Evolutionary conservation across 1,140 invertebrate species (phyloP).

Genomic region (Neoseiulus cucumeris): DNA sequence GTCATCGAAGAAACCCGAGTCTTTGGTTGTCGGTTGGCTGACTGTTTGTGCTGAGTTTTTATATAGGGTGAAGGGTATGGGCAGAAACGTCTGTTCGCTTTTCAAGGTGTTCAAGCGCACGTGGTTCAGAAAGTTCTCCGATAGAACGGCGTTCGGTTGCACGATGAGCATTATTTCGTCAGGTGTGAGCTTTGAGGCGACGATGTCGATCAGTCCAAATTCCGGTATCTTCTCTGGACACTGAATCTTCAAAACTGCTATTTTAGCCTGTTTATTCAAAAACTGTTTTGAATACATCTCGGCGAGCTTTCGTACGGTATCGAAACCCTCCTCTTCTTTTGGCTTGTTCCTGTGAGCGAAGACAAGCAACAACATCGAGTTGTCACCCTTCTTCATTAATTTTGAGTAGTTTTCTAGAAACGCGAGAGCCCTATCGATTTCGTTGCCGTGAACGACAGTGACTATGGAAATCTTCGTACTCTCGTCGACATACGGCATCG

Average conservation of each 20-base stretch:
- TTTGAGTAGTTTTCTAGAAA: constrained; percentile 51
- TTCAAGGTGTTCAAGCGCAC: constrained; percentile 64
- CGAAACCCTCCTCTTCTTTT: constrained; percentile 31
- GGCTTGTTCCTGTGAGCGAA: constrained; percentile 22
- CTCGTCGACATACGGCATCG: constrained; percentile 77
- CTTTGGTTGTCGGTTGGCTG: constrained; percentile 32
- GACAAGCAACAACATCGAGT: constrained; percentile 46
- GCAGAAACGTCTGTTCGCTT: constrained; percentile 54
- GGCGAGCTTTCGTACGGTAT: constrained; percentile 40
- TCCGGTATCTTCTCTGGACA: constrained; percentile 24
- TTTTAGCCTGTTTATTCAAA: constrained; percentile 42
- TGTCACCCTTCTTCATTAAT: constrained; percentile 52
- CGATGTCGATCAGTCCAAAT: constrained; percentile 47
- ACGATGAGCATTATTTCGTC: constrained; percentile 46
- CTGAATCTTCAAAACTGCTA: constrained; percentile 43
- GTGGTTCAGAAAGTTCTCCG: constrained; percentile 54
- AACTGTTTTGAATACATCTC: constrained; percentile 42
- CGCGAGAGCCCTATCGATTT: constrained; percentile 32
- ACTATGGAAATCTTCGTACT: constrained; percentile 54
- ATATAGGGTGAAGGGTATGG: constrained; percentile 46
- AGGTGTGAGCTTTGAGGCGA: constrained; percentile 42
- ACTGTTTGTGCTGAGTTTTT: constrained; percentile 31
- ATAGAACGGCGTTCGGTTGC: constrained; percentile 42
- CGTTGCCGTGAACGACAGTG: constrained; percentile 37
- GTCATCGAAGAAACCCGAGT: constrained; percentile 50